phyloP scores from a whole-genome alignment of 2,113 vertebrate species.

The Neotragus pygmaeus region DNA sequence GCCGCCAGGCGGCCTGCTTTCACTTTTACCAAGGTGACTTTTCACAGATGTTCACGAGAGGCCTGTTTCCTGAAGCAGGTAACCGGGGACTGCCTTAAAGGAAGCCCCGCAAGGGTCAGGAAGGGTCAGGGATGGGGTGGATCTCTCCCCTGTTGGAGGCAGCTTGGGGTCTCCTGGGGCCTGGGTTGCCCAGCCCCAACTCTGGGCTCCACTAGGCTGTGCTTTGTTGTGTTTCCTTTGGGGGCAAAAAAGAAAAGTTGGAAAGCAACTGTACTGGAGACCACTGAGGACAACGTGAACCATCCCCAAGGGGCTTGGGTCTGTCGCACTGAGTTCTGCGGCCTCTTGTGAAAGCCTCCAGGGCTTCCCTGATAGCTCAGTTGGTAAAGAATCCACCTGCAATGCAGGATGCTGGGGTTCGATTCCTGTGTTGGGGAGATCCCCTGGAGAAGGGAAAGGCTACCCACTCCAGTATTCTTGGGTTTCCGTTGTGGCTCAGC shows the following conservation, averaged over 20 bases:
- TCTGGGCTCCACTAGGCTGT: neutral
- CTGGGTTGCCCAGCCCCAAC: fast-evolving
- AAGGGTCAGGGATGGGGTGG: fast-evolving
- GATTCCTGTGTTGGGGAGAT: neutral
- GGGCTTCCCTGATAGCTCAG: neutral
- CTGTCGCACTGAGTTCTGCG: fast-evolving
- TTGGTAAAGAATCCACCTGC: neutral
- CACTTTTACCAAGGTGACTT: neutral
- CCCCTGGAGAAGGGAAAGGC: neutral
- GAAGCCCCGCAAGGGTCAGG: neutral
- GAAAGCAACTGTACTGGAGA: neutral
- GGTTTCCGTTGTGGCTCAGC: neutral
- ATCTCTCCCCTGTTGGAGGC: neutral
- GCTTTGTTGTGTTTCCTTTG: neutral
- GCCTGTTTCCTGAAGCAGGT: neutral
- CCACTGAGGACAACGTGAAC: neutral
- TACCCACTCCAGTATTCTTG: neutral
- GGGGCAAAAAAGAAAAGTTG: neutral
- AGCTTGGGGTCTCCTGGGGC: neutral
- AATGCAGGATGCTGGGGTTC: neutral
- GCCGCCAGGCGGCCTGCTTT: neutral
- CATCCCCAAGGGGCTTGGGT: neutral
- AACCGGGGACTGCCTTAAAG: neutral
- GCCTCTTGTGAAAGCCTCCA: neutral
- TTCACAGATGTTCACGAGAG: neutral